Percentiles rank a stretch among this genome's conserved stretches.
Conservation (phyloP, 1,140 invertebrate species). For the Acromyrmex heyeri region DNA sequence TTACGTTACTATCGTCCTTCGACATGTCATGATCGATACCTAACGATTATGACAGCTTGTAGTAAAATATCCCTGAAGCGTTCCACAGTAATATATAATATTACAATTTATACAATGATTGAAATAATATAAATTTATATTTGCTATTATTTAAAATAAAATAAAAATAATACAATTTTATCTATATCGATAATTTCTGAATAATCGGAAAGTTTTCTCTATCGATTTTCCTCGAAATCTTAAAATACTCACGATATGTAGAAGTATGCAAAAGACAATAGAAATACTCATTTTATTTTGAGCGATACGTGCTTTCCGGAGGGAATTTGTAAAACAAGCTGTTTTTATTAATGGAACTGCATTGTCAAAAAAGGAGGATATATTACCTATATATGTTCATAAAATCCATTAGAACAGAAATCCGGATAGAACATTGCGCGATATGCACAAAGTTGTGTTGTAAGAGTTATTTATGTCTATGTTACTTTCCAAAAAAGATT, state of each 20-base stretch:
- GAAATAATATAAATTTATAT: conserved; percentile 7
- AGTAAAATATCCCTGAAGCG: not conserved
- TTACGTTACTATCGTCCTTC: not conserved
- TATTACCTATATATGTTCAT: too few relatives aligned
- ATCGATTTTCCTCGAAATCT: not conserved
- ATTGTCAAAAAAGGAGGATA: too few relatives aligned
- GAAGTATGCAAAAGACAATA: not conserved
- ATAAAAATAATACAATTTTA: not conserved
- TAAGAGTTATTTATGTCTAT: too few relatives aligned
- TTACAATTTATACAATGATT: not conserved
- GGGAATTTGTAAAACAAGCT: not conserved
- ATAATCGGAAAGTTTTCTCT: not conserved
- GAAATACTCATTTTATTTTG: not conserved
- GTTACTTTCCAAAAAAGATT: too few relatives aligned
- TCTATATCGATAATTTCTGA: not conserved
- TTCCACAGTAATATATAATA: not conserved
- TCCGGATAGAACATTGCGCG: too few relatives aligned
- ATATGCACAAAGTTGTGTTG: too few relatives aligned
- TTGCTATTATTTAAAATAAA: not conserved
- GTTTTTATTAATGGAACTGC: too few relatives aligned
- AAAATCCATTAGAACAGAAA: too few relatives aligned
- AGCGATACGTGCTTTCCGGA: not conserved
- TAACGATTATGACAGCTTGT: not conserved
- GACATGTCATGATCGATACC: not conserved
- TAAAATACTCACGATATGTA: not conserved